phyloP scores from a whole-genome alignment of 1,140 invertebrate genomes.

The Amyelois transitella region DNA sequence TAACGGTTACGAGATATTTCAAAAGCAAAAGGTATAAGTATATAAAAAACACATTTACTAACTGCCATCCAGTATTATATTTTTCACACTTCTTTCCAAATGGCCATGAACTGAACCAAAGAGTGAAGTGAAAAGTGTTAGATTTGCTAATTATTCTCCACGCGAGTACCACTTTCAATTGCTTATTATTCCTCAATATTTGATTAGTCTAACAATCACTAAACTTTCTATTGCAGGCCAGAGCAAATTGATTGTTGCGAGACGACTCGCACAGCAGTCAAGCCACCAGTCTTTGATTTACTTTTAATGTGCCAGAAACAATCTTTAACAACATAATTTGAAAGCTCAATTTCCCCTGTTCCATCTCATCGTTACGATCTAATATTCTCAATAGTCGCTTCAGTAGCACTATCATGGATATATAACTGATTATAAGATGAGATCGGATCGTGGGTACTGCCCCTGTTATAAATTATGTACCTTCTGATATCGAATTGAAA shows the following conservation, averaged over 20 bases:
- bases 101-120: no score
- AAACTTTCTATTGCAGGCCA: slow-evolving; percentile 2
- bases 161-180: neutral
- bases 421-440: slow-evolving; percentile 2
- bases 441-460: neutral
- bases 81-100: no score
- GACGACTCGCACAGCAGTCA: neutral
- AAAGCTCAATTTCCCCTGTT: neutral
- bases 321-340: neutral
- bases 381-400: neutral
- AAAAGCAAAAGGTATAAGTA: no score
- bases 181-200: neutral
- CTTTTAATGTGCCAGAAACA: neutral
- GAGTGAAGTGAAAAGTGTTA: neutral
- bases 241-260: slow-evolving; percentile 3
- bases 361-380: neutral
- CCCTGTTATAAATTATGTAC: neutral
- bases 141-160: neutral
- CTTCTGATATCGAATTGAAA: neutral
- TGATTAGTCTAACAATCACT: slow-evolving; percentile 2
- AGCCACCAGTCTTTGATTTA: neutral
- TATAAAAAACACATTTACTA: no score
- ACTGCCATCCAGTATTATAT: no score
- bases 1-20: no score
- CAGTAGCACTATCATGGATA: slow-evolving; percentile 3